These are phyloP conservation scores for Heteropelma amictum DNA, from an alignment of 2,888 invertebrate genomes.

Conservation along the genomic window DNA sequence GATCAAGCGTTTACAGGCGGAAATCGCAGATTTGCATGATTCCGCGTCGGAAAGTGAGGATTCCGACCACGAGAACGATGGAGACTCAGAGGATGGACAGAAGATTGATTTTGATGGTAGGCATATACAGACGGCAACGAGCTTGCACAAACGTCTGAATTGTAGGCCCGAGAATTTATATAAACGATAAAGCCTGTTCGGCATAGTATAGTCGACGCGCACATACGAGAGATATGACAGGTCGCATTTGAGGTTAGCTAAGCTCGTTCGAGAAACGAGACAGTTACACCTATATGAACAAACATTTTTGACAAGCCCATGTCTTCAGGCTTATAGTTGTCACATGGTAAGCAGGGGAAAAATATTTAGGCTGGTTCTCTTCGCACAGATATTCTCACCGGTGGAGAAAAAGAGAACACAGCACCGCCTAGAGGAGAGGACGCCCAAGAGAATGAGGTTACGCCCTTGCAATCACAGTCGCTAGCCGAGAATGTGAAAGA, in stretches of 20 bases:
- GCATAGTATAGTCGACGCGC: slow-evolving; percentile 5
- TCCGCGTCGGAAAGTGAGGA: no score
- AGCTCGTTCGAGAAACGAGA: slow-evolving; percentile 5
- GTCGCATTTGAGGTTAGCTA: background rate
- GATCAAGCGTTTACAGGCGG: no score
- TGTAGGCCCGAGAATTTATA: background rate
- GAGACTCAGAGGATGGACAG: background rate
- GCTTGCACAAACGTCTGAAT: no score
- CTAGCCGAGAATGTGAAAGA: no score
- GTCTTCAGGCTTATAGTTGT: background rate
- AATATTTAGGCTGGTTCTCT: background rate
- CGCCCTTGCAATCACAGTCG: background rate
- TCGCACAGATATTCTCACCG: background rate
- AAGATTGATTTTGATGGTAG: slow-evolving; percentile 3
- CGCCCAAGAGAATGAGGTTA: background rate
- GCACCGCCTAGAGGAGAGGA: background rate
- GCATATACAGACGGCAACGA: background rate
- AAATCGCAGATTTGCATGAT: no score
- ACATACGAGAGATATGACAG: slow-evolving; percentile 14
- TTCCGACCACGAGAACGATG: background rate
- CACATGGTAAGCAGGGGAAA: background rate
- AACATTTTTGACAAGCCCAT: background rate
- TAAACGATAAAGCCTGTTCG: background rate
- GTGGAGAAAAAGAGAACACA: background rate
- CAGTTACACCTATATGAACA: background rate